Base-by-base conservation (phyloP, 2,113 vertebrate genomes). In the Onychostoma macrolepis region DNA sequence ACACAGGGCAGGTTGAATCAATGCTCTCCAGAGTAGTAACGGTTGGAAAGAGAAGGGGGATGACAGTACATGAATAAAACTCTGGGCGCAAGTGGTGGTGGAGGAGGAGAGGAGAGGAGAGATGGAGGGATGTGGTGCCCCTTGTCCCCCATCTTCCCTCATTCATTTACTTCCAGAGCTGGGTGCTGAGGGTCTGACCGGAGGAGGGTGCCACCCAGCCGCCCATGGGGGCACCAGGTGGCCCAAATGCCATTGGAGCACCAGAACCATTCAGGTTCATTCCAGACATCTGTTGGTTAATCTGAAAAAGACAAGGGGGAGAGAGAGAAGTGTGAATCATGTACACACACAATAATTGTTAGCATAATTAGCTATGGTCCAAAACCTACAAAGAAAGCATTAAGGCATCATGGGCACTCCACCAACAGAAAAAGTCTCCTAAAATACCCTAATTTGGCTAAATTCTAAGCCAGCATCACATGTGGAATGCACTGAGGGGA, bases 131-230 rank as follows among this genome's bases (percentile, higher is more conserved):
- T 67, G 83, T 45, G 69, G 71, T 71, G 69, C 81, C 84, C 43
- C 82, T 81, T 86, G 85, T 86, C 71, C 85, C 85, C 90, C 86
- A 50, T 75, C 58, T 53, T 79, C 71, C 85, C 33, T 30, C 12
- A 15, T 11, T 63, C 58, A 11, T 75, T 99, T 94, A 99, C 94
- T 99, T 99, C 98, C 98, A 99, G 90, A 99, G 96, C 87, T 99
- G 98, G 89, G 96, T 99, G 95, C 97, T 99, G 89, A 99, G 97
- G 92, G 98, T 99, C 94, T 99, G 98, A 78, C 98, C 98, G 8
- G 98, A 96, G 4, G 97, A 91, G 61, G 93, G 92, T 67, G 95
- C 94, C 8, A 96, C 90, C 97, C 97, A 97, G 61, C 96, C 95
- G 2, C 95, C 94, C 0, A 94, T 92, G 10, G 97, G 95, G 92